These are phyloP conservation scores for Drosophila melanosoma DNA, from an alignment of 2,888 invertebrate genomes.

Conservation along the genomic window DNA sequence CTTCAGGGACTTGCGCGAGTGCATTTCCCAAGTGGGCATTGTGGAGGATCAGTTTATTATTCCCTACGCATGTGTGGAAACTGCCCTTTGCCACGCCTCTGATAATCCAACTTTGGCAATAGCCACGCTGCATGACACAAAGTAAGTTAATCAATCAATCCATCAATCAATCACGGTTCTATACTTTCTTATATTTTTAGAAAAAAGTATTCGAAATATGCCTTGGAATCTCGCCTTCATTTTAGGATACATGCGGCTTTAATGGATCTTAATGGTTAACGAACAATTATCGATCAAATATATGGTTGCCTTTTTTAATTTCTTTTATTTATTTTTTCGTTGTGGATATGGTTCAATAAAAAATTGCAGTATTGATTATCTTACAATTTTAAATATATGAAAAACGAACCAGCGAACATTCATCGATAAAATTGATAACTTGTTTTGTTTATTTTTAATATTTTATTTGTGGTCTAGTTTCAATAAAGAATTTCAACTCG, in stretches of 20 bases:
- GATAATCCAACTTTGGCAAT: slow-evolving; percentile 89
- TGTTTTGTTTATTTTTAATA: not conserved
- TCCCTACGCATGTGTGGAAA: slow-evolving; percentile 94
- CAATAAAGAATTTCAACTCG: not conserved
- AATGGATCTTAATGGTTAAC: slow-evolving; percentile 69
- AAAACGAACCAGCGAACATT: not conserved
- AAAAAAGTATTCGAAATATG: slow-evolving; percentile 94
- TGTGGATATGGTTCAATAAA: not conserved
- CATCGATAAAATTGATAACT: not conserved
- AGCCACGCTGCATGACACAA: slow-evolving; percentile 91
- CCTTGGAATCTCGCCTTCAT: slow-evolving; percentile 94
- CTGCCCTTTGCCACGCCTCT: slow-evolving; percentile 91
- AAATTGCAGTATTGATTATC: not conserved
- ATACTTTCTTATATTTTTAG: slow-evolving; percentile 84
- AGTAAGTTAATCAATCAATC: slow-evolving; percentile 85
- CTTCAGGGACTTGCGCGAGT: slow-evolving; percentile 71
- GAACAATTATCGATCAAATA: not conserved
- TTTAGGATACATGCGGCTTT: slow-evolving; percentile 94
- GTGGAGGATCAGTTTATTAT: slow-evolving; percentile 93
- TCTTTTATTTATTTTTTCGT: not conserved
- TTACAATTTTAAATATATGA: not conserved
- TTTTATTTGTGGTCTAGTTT: not conserved
- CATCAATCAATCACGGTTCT: not conserved
- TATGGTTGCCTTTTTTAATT: not conserved
- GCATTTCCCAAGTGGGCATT: slow-evolving; percentile 88